Evolutionary conservation across 1,140 invertebrate species (phyloP).

Genomic region (Drosophila bifasciata): DNA sequence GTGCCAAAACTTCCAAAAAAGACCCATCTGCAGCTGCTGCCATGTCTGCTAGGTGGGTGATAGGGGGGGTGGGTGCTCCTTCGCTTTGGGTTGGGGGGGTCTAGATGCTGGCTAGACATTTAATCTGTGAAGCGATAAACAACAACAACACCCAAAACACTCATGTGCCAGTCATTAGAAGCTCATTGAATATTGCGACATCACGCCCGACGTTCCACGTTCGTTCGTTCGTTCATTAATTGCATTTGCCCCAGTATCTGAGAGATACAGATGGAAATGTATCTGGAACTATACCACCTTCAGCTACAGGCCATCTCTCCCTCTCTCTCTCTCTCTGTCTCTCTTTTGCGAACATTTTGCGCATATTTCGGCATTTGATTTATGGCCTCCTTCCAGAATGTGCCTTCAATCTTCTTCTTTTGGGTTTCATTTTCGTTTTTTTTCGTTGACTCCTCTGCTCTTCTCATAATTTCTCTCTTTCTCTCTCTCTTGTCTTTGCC

Average conservation of each 20-base stretch:
- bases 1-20: no score
- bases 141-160: slow-evolving; percentile 25
- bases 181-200: slow-evolving; percentile 72
- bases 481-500: slow-evolving; percentile 2
- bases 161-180: slow-evolving; percentile 69
- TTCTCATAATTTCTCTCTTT: slow-evolving; percentile 54
- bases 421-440: slow-evolving; percentile 10
- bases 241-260: slow-evolving; percentile 33
- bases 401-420: slow-evolving; percentile 22
- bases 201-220: slow-evolving; percentile 50
- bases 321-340: neutral
- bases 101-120: slow-evolving; percentile 39
- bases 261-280: slow-evolving; percentile 26
- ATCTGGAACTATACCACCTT: neutral
- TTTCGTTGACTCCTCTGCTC: neutral
- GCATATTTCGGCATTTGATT: slow-evolving; percentile 68
- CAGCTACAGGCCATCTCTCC: neutral
- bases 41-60: no score
- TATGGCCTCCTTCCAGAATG: slow-evolving; percentile 47
- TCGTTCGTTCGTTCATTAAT: slow-evolving; percentile 57
- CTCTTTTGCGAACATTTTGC: slow-evolving; percentile 46
- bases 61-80: neutral
- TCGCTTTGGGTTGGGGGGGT: neutral
- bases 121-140: slow-evolving; percentile 29
- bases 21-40: no score